Evolutionary conservation across 2,888 invertebrate species (phyloP), one percentile per base, ranked within the genome.

Genomic region (Cephus sareptanus): DNA sequence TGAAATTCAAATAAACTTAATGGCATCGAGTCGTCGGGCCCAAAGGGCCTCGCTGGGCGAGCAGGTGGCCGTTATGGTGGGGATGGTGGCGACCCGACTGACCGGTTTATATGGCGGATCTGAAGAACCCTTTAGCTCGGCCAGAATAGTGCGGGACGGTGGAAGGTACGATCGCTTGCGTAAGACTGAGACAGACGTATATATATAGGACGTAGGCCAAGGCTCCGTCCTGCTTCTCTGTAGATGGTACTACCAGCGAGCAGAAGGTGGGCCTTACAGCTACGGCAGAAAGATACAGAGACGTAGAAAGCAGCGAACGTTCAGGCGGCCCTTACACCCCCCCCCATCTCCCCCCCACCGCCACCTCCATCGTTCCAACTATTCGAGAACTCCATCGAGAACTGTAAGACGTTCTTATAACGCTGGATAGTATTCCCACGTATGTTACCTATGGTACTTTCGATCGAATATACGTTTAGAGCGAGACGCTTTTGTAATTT

Each of bases 41-140:
- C 73, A 83, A 83, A 84, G 84, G 84, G 86, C 83, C 84, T 86
- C 84, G 81, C 85, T 85, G 79, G 84, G 85, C 79, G 87, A 87
- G 89, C 91, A 91, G 91, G 91, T 91, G 91, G 89, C 85, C 88
- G 84, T 76, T 73, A 79, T 83, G 87, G 87, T 82, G 87, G 87
- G 87, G 77, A 78, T 76, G 73, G 85, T 79, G 83, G 81, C 83
- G 89, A 91, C 90, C 88, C 88, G 90, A 90, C 89, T 87, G 89
- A 91, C 92, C 92, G 91, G 91, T 91, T 91, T 90, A 87, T 85
- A 86, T 85, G 88, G 88, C 86, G 85, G 88, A 89, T 88, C 87
- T 85, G 79, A 84, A 86, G 88, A 87, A 85, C 86, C 85, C 86
- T 77, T 74, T 77, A 56, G 75, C 83, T 83, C 82, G 31, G 35